Evolutionary conservation across 1,140 invertebrate genomes (phyloP).

Genomic region (Drosophila asahinai): DNA sequence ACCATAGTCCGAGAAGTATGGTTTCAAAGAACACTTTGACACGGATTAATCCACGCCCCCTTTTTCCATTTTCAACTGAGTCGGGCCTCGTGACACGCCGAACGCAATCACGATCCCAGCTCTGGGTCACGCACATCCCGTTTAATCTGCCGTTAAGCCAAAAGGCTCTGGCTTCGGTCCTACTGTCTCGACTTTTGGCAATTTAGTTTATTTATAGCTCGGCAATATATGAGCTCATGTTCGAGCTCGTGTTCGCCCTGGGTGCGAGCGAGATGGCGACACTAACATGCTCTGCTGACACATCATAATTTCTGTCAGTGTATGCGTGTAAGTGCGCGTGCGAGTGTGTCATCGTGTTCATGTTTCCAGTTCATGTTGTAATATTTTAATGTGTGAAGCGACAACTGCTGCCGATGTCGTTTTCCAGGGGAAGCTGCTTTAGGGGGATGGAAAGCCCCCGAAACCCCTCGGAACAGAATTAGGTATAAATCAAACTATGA

Average conservation of each 20-base stretch:
- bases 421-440: constrained; percentile 43
- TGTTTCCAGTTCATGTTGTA: constrained; percentile 81
- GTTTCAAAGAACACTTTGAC: background rate
- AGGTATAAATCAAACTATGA: constrained; percentile 68
- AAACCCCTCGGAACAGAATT: constrained; percentile 22
- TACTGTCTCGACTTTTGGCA: constrained; percentile 68
- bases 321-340: constrained; percentile 34
- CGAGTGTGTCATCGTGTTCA: constrained; percentile 54
- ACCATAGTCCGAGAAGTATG: background rate
- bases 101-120: constrained; percentile 29
- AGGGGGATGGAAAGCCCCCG: background rate
- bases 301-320: constrained; percentile 75
- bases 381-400: constrained; percentile 82
- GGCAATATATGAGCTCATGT: constrained; percentile 72
- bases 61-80: no score
- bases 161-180: constrained; percentile 34
- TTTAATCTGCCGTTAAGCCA: constrained; percentile 76
- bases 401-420: constrained; percentile 80
- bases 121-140: constrained; percentile 45
- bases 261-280: constrained; percentile 35
- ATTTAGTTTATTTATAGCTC: constrained; percentile 81
- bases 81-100: background rate
- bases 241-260: constrained; percentile 22
- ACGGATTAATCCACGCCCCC: no score
- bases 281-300: constrained; percentile 68